These are phyloP conservation scores for Melanostigma gelatinosum DNA, from an alignment of 2,113 vertebrate species.

Conservation along the genomic window DNA sequence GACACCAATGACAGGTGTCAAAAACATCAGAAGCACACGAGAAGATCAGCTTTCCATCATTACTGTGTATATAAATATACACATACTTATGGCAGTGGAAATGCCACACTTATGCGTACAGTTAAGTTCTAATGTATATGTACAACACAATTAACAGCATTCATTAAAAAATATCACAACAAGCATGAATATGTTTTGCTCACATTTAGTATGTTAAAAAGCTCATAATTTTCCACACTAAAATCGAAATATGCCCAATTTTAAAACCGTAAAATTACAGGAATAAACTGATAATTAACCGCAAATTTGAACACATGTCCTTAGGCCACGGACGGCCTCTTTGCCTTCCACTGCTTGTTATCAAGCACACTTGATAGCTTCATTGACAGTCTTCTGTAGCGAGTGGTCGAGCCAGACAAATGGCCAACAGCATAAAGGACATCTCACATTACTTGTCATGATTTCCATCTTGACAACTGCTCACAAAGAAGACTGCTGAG, in stretches of 20 bases:
- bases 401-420: conserved; percentile 9
- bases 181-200: not conserved
- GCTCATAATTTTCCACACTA: not conserved
- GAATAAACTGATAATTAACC: not conserved
- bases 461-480: conserved; percentile 23
- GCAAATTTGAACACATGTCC: not conserved
- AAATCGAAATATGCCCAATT: not conserved
- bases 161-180: not conserved
- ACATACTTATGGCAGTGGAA: not conserved
- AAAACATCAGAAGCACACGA: not conserved
- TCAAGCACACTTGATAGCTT: conserved; percentile 11
- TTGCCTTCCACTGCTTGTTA: not conserved
- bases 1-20: not conserved
- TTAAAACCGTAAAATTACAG: not conserved
- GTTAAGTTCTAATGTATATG: not conserved
- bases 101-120: not conserved
- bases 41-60: not conserved
- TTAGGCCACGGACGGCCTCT: not conserved
- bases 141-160: not conserved
- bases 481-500: conserved; percentile 18
- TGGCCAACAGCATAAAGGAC: conserved; percentile 8
- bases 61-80: not conserved
- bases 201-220: not conserved
- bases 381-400: conserved; percentile 11
- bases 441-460: not conserved